Evolutionary conservation across 2,888 invertebrate genomes (phyloP).

Genomic region (Pollenia labialis): DNA sequence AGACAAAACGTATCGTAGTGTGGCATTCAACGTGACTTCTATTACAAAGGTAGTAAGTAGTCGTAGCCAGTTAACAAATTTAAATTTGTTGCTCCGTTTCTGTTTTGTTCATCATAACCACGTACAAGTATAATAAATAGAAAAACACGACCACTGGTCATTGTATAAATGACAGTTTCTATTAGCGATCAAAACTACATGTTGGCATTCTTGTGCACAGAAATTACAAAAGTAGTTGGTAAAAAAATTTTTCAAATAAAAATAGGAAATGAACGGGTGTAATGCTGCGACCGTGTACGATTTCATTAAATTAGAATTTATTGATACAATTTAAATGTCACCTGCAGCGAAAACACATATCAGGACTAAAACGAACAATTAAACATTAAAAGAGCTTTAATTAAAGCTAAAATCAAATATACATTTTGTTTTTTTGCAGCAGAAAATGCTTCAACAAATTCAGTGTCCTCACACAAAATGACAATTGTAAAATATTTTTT

Average conservation of each 20-base stretch:
- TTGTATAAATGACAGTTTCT: constrained; percentile 70
- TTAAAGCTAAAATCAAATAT: not conserved
- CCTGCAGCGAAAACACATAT: constrained; percentile 25
- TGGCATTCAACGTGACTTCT: constrained; percentile 6
- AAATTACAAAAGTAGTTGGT: constrained; percentile 51
- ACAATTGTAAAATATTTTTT: too few species aligned
- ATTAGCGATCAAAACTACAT: constrained; percentile 66
- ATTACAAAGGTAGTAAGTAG: constrained; percentile 2
- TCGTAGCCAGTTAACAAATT: constrained; percentile 58
- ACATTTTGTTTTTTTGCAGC: not conserved
- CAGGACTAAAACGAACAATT: constrained; percentile 16
- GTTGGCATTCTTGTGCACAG: constrained; percentile 60
- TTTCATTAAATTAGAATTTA: constrained; percentile 56
- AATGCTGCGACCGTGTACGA: constrained; percentile 14
- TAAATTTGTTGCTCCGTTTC: constrained; percentile 63
- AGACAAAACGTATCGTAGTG: not conserved
- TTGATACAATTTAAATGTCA: constrained; percentile 35
- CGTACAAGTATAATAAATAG: constrained; percentile 59
- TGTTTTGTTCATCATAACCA: constrained; percentile 65
- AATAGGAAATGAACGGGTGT: constrained; percentile 29
- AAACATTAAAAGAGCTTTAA: constrained; percentile 21
- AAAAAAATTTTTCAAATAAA: constrained; percentile 9
- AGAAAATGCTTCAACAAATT: too few species aligned
- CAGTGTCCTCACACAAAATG: too few species aligned
- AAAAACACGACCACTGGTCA: constrained; percentile 71